Evolutionary conservation across 1,140 invertebrate species (phyloP), one percentile per base, ranked within the genome.

Genomic region (Zaprionus vittiger): DNA sequence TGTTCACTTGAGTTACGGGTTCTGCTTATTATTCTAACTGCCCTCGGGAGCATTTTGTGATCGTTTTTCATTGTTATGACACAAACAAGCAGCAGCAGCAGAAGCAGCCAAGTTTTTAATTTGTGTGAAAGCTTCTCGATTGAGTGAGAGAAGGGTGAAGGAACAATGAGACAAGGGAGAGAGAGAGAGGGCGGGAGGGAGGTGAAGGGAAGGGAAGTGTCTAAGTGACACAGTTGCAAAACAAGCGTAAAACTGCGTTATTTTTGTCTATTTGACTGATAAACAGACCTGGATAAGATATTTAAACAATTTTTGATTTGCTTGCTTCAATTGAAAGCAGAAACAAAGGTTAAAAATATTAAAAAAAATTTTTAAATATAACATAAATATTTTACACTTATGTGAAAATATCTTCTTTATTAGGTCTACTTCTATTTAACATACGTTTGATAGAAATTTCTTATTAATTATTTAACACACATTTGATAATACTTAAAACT

Each of bases 41-140:
- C 62, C 62, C 62, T 65, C 62, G 37, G 52, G 62, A 65, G 49
- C 34, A 54, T 26, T 55, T 65, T 38, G 52, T 65, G 62, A 49
- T 55, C 37, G 57, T 60, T 60, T 60, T 34, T 59, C 56, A 52
- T 52, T 52, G 47, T 24, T 52, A 24, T 24, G 20, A 49, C 56
- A 26, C 38, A 60, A 56, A n/a, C 34, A 20, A 34, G 20, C 20
- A 52, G 47, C 9, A 52, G 1, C 4, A 20, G 20, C 17, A 24
- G 47, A 11, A 22, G 47, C 47, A 49, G 7, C 17, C 47, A 20
- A 52, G 20, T 22, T 52, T 52, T 52, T 52, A 52, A 52, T 52
- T 52, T 52, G 47, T 52, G 20, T 52, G 12, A 52, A 52, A 52
- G 47, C 20, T 52, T 52, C 12, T 12, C 20, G 17, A 52, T 5